Base-by-base conservation (phyloP, 2,888 invertebrate genomes). In the Lacanobia wlatinum region DNA sequence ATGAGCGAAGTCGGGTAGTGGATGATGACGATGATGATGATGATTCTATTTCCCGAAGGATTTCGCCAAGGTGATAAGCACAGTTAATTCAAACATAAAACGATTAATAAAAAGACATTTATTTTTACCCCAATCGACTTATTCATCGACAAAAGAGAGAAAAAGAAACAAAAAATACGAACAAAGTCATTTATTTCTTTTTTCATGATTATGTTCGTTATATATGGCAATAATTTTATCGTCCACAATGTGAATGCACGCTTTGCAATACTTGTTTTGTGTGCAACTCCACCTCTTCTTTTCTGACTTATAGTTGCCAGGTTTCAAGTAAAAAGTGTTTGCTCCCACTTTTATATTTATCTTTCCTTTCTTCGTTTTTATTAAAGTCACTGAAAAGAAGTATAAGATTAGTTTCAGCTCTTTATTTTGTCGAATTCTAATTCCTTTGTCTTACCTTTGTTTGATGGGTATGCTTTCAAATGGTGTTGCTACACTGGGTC, bases 121-220 rank as follows among this genome's bases (percentile, higher is more conserved):
- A 40, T 40, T 40, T 10, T 1, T 3, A 38, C 38, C 38, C 8
- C 40, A 40, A 40, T 40, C 10, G 0, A 40, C 40, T 14, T 12
- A 16, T 16, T 46, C 46, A 16, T 46, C 12, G 43, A 12, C 43
- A 9, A 43, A 43, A 43, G 10, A 6, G 1, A 10, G 43, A 12
- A 10, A 43, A 62, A 34, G 8, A 40, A 40, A 56, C 8, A 21
- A 56, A 46, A 50, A 40, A 16, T 48, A 28, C 28, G 3, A 9
- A 10, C 0, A 5, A 21, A 52, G 40, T 21, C 10, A 64, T 34
- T 73, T 88, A 92, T 89, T 90, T 93, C 76, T 90, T 93, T 90
- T 93, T 12, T 93, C 92, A 80, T 94, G 95, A 70, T 94, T 93
- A 80, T 94, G 94, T 74, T 90, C 85, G 56, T 94, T 94, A 69